These are phyloP conservation scores for Caenorhabditis drosophilae DNA, from an alignment of 2,888 invertebrate genomes.

Conservation along the genomic window DNA sequence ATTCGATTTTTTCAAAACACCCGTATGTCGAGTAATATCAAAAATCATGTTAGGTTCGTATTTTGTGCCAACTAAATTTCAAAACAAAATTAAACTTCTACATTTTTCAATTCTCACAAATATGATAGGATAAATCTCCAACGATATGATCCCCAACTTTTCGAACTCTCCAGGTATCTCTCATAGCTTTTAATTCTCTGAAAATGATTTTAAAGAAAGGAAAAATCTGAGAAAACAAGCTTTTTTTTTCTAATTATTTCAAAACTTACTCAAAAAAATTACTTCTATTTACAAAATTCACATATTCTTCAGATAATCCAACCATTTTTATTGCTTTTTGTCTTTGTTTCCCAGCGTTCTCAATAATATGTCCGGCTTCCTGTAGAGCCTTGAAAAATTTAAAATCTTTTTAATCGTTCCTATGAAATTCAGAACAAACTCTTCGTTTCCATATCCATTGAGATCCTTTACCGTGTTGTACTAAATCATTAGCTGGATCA, in stretches of 20 bases:
- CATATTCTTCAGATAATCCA: constrained; percentile 29
- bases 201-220: not conserved
- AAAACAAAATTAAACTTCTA: constrained; percentile 3
- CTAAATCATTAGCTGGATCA: constrained; percentile 30
- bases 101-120: constrained; percentile 38
- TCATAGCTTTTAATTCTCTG: constrained; percentile 59
- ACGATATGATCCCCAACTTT: constrained; percentile 58
- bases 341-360: constrained; percentile 22
- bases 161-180: constrained; percentile 61
- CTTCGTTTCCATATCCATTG: constrained; percentile 59
- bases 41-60: constrained; percentile 47
- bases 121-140: constrained; percentile 66
- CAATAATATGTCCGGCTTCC: constrained; percentile 54
- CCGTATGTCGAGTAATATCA: constrained; percentile 44
- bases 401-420: constrained; percentile 1
- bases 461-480: constrained; percentile 40
- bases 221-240: not conserved
- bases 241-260: constrained; percentile 1
- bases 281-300: constrained; percentile 31
- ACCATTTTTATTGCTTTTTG: constrained; percentile 11
- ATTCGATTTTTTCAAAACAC: constrained; percentile 6
- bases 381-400: constrained; percentile 56
- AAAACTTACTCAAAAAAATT: constrained; percentile 47
- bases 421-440: constrained; percentile 12
- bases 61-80: constrained; percentile 46